Evolutionary conservation across 1,140 invertebrate genomes (phyloP).

Genomic region (Nomia melanderi): DNA sequence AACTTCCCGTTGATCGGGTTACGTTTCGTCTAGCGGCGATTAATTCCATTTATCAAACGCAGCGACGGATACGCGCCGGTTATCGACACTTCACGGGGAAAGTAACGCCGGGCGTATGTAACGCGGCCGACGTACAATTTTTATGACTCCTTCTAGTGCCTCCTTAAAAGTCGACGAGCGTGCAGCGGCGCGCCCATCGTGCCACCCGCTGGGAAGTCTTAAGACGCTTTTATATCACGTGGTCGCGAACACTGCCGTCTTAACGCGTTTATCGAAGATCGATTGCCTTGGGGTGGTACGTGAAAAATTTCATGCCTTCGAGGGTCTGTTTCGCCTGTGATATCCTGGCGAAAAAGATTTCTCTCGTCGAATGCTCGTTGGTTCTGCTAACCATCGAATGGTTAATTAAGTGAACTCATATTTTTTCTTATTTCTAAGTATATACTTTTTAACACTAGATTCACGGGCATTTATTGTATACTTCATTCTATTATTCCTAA

Average conservation of each 20-base stretch:
- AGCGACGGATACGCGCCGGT: neutral
- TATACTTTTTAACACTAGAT: too few species aligned
- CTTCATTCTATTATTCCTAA: too few species aligned
- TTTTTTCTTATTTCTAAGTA: too few species aligned
- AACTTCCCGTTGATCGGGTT: too few species aligned
- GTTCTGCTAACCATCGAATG: too few species aligned
- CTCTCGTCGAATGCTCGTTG: too few species aligned
- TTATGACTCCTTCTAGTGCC: constrained; percentile 14
- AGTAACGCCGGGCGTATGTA: neutral
- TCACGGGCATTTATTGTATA: too few species aligned
- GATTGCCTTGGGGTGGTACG: neutral
- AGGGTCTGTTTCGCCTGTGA: neutral
- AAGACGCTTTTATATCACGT: neutral
- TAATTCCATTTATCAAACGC: neutral
- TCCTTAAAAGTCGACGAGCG: constrained; percentile 22
- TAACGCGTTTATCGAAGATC: constrained; percentile 5
- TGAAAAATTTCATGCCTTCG: neutral
- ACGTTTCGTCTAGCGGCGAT: too few species aligned
- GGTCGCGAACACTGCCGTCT: neutral
- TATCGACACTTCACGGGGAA: neutral
- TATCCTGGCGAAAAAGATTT: too few species aligned
- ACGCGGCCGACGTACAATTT: constrained; percentile 11
- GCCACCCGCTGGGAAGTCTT: neutral
- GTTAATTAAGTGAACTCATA: too few species aligned
- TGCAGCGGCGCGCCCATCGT: neutral